Evolutionary conservation across 2,113 vertebrate species (phyloP).

Genomic region (Crotalus viridis): DNA sequence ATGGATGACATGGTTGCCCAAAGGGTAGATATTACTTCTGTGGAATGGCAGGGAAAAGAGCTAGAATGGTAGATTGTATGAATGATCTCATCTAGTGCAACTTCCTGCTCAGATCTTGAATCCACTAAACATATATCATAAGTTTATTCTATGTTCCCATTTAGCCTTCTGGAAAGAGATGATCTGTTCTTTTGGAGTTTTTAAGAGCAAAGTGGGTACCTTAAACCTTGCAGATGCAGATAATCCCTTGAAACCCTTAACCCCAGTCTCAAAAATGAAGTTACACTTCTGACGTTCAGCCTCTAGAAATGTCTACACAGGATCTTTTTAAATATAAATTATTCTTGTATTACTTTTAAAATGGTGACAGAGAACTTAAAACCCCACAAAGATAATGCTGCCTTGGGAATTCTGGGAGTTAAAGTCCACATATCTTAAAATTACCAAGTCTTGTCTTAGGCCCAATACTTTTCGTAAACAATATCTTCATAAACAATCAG

Average conservation of each 20-base stretch:
- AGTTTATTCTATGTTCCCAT: not conserved
- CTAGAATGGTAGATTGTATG: not conserved
- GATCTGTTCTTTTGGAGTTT: not conserved
- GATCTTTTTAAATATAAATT: not conserved
- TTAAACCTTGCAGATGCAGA: not conserved
- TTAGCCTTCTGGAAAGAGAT: not conserved
- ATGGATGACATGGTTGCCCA: not conserved
- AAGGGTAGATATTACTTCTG: not conserved
- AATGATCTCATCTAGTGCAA: not conserved
- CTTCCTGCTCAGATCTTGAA: not conserved
- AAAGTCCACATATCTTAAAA: not conserved
- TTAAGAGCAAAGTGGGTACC: not conserved
- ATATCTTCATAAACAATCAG: too few relatives aligned
- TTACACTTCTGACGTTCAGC: not conserved
- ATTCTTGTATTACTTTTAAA: not conserved
- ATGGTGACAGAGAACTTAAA: not conserved
- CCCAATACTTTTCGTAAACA: too few relatives aligned
- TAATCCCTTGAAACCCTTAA: not conserved
- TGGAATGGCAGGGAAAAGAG: not conserved
- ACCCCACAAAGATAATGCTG: not conserved
- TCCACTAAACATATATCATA: not conserved
- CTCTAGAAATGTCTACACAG: not conserved
- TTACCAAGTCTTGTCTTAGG: not conserved
- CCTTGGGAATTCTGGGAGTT: not conserved
- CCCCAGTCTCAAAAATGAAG: not conserved